phyloP scores from a whole-genome alignment of 2,797 vertebrate genomes.

The Mus caroli region DNA sequence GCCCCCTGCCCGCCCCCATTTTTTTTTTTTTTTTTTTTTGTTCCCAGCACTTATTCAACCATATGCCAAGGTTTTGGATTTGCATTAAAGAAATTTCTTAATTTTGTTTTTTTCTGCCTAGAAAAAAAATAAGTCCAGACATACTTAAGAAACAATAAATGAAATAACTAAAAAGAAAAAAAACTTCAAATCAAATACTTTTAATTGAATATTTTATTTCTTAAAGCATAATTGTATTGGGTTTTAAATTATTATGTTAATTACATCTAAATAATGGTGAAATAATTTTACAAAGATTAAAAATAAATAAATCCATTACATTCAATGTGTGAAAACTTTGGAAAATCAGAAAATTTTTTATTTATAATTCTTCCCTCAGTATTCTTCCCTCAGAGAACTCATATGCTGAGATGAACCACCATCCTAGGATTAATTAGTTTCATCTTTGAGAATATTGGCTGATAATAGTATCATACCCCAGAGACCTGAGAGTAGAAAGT shows the following conservation, averaged over 20 bases:
- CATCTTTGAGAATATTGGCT: slow-evolving; percentile 54
- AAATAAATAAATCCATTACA: slow-evolving; percentile 33
- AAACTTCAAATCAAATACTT: slow-evolving; percentile 3
- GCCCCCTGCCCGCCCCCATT: too few relatives aligned
- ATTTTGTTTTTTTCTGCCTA: not conserved
- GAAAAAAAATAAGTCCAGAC: not conserved
- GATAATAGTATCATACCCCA: slow-evolving; percentile 37
- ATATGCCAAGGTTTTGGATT: not conserved
- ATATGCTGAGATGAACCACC: slow-evolving; percentile 32
- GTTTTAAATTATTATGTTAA: slow-evolving; percentile 14
- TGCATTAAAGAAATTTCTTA: slow-evolving; percentile 40
- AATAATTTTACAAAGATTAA: slow-evolving; percentile 56
- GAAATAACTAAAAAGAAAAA: not conserved
- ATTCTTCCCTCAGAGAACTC: slow-evolving; percentile 40
- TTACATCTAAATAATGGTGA: not conserved
- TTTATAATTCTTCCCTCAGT: not conserved
- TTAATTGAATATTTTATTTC: slow-evolving; percentile 60
- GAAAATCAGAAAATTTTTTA: slow-evolving; percentile 17
- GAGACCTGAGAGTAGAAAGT: slow-evolving; percentile 56
- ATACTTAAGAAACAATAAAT: not conserved
- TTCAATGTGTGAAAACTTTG: slow-evolving; percentile 9
- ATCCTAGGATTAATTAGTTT: slow-evolving; percentile 51
- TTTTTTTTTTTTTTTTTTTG: too few relatives aligned
- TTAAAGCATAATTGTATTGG: slow-evolving; percentile 43
- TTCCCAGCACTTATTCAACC: not conserved